These are phyloP conservation scores for Hetaerina americana DNA, from an alignment of 1,140 invertebrate genomes.

Conservation along the genomic window DNA sequence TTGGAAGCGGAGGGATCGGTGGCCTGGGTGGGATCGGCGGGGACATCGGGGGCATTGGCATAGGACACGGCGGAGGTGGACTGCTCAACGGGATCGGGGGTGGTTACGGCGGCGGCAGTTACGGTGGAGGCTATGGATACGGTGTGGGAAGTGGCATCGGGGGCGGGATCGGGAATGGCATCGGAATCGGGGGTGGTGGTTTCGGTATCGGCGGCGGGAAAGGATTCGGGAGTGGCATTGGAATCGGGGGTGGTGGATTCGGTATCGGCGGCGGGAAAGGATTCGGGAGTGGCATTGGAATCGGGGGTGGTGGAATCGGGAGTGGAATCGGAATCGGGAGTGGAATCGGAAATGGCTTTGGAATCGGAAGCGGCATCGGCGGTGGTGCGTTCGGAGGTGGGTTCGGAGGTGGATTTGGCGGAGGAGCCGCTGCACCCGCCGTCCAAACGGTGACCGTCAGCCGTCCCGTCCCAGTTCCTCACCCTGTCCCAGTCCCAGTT, in stretches of 20 bases:
- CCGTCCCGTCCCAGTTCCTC: neutral
- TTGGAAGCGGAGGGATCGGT: too few species aligned
- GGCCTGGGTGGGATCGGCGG: too few species aligned
- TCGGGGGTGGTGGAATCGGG: neutral
- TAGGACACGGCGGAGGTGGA: too few species aligned
- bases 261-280: too few species aligned
- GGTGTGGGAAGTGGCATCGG: neutral
- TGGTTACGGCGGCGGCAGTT: too few species aligned
- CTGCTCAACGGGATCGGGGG: too few species aligned
- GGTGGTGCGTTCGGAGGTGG: neutral
- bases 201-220: neutral
- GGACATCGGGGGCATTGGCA: too few species aligned
- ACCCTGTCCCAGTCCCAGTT: neutral
- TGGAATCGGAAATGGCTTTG: neutral
- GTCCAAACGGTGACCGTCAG: neutral
- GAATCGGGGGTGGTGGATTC: neutral
- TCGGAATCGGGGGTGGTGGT: neutral
- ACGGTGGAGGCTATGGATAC: neutral
- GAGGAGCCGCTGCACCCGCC: neutral
- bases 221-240: neutral
- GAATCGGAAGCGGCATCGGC: neutral
- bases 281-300: neutral
- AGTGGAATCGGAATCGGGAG: neutral
- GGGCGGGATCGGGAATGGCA: neutral
- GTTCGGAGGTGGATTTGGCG: neutral